Evolutionary conservation across 1,140 invertebrate genomes (phyloP).

Genomic region (Cydia pomonella): DNA sequence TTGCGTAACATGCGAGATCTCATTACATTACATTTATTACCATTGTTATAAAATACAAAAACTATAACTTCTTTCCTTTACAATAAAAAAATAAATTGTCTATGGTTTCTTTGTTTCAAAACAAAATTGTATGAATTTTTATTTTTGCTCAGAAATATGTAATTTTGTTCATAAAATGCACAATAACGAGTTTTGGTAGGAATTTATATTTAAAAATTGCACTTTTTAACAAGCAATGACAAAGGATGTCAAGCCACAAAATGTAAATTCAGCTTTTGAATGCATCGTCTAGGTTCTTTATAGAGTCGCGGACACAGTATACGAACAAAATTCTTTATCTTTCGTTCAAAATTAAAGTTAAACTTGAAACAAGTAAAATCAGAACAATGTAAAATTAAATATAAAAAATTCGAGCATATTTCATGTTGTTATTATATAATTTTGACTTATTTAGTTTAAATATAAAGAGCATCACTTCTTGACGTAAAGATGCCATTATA

Average conservation of each 20-base stretch:
- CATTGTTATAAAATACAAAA: no score
- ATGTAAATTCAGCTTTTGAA: slow-evolving; percentile 15
- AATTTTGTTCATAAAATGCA: neutral
- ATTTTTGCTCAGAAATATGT: neutral
- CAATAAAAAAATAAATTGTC: neutral
- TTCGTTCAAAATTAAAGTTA: neutral
- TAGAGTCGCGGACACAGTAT: neutral
- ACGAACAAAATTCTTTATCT: neutral
- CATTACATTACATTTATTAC: no score
- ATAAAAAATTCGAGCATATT: neutral
- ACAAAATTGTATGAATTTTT: neutral
- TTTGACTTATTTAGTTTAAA: neutral
- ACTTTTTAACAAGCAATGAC: slow-evolving; percentile 37
- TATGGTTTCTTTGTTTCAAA: slow-evolving; percentile 32
- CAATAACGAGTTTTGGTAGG: neutral
- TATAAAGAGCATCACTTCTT: neutral
- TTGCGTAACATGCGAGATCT: no score
- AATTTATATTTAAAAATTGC: neutral
- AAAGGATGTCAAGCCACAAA: slow-evolving; percentile 47
- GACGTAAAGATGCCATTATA: slow-evolving; percentile 40
- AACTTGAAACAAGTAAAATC: neutral
- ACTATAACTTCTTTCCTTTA: no score
- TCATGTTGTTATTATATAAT: neutral
- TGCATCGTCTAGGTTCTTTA: slow-evolving; percentile 32
- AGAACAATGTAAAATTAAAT: neutral